A percentile compares a stretch with the other conserved stretches of the same genome.
These are phyloP conservation scores for Chouioia cunea DNA, from an alignment of 2,888 invertebrate species.

Conservation along the genomic window DNA sequence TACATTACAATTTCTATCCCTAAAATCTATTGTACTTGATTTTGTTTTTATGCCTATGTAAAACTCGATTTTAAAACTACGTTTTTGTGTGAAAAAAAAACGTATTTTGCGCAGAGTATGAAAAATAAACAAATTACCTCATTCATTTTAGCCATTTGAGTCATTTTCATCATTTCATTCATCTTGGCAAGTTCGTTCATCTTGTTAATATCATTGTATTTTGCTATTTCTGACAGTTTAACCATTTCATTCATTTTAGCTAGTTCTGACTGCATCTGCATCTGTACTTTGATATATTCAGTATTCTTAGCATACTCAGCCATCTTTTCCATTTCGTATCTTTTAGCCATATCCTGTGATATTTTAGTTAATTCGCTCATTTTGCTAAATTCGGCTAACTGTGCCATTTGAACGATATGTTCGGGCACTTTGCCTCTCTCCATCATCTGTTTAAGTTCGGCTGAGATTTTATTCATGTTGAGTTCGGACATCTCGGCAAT, in stretches of 20 bases:
- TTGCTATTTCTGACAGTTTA: slow-evolving; percentile 65
- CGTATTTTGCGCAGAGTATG: too few relatives aligned
- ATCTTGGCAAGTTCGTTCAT: slow-evolving; percentile 65
- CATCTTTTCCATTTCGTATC: slow-evolving; percentile 67
- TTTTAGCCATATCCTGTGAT: slow-evolving; percentile 65
- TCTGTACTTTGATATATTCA: slow-evolving; percentile 66
- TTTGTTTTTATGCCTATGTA: too few relatives aligned
- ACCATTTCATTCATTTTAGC: slow-evolving; percentile 67
- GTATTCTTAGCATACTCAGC: slow-evolving; percentile 65
- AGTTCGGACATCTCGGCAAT: slow-evolving; percentile 67
- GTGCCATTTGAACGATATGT: slow-evolving; percentile 67
- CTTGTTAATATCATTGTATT: slow-evolving; percentile 64
- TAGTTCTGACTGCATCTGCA: slow-evolving; percentile 57
- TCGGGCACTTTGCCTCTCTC: slow-evolving; percentile 67
- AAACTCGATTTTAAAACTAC: too few relatives aligned
- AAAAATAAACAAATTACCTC: slow-evolving; percentile 57
- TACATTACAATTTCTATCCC: too few relatives aligned
- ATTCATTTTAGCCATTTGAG: slow-evolving; percentile 66
- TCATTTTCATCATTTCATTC: slow-evolving; percentile 66
- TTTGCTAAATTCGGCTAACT: slow-evolving; percentile 66
- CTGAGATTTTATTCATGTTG: slow-evolving; percentile 68
- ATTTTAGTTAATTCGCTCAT: slow-evolving; percentile 66
- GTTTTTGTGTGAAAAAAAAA: too few relatives aligned
- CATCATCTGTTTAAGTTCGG: slow-evolving; percentile 67
- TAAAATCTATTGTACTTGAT: too few relatives aligned